These are phyloP conservation scores for Rhizoglyphus robini DNA, from an alignment of 1,140 invertebrate species.

Conservation along the genomic window DNA sequence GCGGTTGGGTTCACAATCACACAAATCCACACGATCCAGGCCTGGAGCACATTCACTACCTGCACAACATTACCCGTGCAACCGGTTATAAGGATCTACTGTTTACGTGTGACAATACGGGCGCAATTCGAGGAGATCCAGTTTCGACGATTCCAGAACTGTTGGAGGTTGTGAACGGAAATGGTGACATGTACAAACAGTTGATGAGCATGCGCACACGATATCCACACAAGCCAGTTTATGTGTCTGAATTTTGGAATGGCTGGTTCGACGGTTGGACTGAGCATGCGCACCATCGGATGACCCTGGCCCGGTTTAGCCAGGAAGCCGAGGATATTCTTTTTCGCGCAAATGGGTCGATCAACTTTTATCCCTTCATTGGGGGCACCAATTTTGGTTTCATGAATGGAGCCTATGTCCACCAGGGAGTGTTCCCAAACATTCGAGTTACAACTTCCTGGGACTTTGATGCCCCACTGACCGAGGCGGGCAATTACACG, in stretches of 20 bases:
- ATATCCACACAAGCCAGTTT: conserved; percentile 29
- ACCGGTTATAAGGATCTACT: background rate
- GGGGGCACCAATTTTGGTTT: conserved; percentile 26
- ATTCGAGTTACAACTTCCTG: conserved; percentile 36
- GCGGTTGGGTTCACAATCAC: background rate
- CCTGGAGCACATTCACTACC: background rate
- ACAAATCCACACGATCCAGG: background rate
- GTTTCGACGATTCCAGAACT: background rate
- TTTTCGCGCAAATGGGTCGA: conserved; percentile 28
- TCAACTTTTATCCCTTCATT: conserved; percentile 30
- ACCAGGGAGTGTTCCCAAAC: background rate
- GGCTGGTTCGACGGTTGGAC: conserved; percentile 34
- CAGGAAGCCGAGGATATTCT: conserved; percentile 27
- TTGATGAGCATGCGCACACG: background rate
- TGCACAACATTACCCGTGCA: background rate
- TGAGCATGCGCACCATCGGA: conserved; percentile 24
- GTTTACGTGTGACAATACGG: background rate
- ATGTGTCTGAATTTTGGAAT: conserved; percentile 34
- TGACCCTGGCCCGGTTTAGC: conserved; percentile 10
- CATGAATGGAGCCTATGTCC: conserved; percentile 23
- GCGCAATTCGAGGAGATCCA: background rate
- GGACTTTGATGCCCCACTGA: conserved; percentile 41
- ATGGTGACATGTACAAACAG: background rate
- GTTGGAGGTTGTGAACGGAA: conserved; percentile 2
- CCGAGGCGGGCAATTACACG: conserved; percentile 38